Evolutionary conservation across 1,140 invertebrate species (phyloP).

Genomic region (Neotoxoptera formosana): DNA sequence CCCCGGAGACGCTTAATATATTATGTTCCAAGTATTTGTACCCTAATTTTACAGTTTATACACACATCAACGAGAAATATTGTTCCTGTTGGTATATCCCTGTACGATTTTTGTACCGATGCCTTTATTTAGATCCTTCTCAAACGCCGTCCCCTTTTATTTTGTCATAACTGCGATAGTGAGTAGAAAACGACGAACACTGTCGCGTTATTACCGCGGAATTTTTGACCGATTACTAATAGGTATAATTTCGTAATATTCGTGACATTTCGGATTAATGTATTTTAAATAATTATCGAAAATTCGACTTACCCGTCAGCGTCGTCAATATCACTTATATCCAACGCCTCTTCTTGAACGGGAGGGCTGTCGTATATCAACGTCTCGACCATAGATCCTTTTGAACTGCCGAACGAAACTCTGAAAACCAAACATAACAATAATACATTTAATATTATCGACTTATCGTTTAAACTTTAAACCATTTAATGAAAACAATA

Average conservation of each 20-base stretch:
- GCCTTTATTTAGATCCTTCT: neutral
- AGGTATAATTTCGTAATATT: neutral
- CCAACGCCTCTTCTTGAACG: slow-evolving; percentile 72
- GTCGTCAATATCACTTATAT: slow-evolving; percentile 63
- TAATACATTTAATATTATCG: too few species aligned
- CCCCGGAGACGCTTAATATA: neutral
- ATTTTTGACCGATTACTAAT: neutral
- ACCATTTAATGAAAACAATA: slow-evolving; percentile 15
- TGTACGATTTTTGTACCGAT: neutral
- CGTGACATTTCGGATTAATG: neutral
- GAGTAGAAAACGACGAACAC: neutral
- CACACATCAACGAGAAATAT: neutral
- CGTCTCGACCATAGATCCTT: slow-evolving; percentile 94
- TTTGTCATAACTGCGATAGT: neutral
- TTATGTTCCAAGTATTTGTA: neutral
- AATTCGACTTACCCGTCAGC: slow-evolving; percentile 67
- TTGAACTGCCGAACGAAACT: slow-evolving; percentile 91
- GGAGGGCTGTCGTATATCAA: slow-evolving; percentile 83
- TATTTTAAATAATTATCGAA: neutral
- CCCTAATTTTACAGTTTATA: neutral
- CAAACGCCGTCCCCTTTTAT: neutral
- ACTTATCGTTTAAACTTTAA: neutral
- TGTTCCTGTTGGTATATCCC: too few species aligned
- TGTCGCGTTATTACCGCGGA: neutral
- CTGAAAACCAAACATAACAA: slow-evolving; percentile 68